Conservation (phyloP, 2,113 vertebrate genomes). For the Hippopotamus amphibius region DNA sequence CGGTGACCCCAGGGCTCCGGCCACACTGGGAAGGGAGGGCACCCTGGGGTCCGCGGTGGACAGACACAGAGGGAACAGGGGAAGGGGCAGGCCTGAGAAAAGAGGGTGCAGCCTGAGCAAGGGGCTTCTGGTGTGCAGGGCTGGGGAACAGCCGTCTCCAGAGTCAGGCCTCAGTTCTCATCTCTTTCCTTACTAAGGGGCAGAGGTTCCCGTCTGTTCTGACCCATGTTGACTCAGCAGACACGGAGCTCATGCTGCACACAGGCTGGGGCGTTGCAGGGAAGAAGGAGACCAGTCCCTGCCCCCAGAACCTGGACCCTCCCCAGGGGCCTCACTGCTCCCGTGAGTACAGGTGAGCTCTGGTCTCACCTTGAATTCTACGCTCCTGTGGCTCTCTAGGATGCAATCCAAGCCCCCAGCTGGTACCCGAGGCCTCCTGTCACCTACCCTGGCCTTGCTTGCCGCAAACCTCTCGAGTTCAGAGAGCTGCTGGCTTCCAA, state of each 20-base stretch:
- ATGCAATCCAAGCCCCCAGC: neutral
- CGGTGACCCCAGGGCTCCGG: neutral
- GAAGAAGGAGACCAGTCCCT: rapidly evolving
- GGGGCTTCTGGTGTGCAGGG: neutral
- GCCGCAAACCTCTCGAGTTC: neutral
- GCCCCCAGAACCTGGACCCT: neutral
- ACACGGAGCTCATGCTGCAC: rapidly evolving
- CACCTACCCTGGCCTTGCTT: too few species aligned
- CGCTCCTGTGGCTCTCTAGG: neutral
- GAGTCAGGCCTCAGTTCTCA: neutral
- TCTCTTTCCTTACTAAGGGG: neutral
- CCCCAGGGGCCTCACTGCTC: too few species aligned
- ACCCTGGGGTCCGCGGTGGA: neutral
- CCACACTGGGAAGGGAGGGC: neutral
- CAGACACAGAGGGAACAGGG: neutral
- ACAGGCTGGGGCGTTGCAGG: rapidly evolving
- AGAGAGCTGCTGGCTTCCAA: neutral
- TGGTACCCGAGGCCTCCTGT: neutral
- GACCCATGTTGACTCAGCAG: neutral
- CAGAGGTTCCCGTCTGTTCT: neutral
- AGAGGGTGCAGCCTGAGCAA: neutral
- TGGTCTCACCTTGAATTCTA: neutral
- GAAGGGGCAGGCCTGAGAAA: neutral
- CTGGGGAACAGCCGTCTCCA: neutral
- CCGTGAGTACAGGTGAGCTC: too few species aligned